Evolutionary conservation across 2,797 vertebrate genomes (phyloP).

Genomic region (Anguilla megastoma): DNA sequence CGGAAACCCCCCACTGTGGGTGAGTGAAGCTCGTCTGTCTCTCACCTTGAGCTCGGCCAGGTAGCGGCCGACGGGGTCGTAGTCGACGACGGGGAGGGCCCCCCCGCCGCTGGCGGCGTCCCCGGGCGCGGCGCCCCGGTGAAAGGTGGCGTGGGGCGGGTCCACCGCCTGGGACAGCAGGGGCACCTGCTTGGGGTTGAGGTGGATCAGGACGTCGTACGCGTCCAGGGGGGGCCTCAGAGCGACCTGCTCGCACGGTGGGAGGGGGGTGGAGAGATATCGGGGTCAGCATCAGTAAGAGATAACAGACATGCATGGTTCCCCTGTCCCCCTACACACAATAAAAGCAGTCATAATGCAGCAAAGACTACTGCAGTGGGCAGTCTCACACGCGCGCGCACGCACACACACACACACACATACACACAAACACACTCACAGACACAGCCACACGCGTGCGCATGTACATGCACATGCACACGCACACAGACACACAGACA

Average conservation of each 20-base stretch:
- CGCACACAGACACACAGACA: no score
- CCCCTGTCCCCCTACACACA: neutral
- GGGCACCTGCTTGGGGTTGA: slow-evolving; percentile 84
- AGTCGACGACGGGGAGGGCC: slow-evolving; percentile 83
- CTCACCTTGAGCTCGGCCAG: slow-evolving; percentile 86
- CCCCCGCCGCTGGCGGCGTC: slow-evolving; percentile 44
- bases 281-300: neutral
- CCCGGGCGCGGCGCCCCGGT: slow-evolving; percentile 67
- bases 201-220: slow-evolving; percentile 88
- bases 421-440: no score
- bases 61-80: slow-evolving; percentile 85
- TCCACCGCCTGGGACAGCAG: slow-evolving; percentile 82
- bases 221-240: slow-evolving; percentile 89
- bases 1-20: no score
- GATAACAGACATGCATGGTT: neutral
- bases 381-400: neutral
- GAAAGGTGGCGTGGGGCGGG: slow-evolving; percentile 65
- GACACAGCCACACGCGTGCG: no score
- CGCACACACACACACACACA: no score
- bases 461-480: no score
- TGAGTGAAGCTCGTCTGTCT: neutral
- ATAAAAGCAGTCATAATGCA: neutral
- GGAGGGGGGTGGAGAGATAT: neutral
- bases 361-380: neutral
- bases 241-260: slow-evolving; percentile 68